A percentile compares a stretch with the other conserved stretches of the same genome.
Evolutionary conservation across 2,797 vertebrate genomes (phyloP).

Genomic region (Graptemys geographica): DNA sequence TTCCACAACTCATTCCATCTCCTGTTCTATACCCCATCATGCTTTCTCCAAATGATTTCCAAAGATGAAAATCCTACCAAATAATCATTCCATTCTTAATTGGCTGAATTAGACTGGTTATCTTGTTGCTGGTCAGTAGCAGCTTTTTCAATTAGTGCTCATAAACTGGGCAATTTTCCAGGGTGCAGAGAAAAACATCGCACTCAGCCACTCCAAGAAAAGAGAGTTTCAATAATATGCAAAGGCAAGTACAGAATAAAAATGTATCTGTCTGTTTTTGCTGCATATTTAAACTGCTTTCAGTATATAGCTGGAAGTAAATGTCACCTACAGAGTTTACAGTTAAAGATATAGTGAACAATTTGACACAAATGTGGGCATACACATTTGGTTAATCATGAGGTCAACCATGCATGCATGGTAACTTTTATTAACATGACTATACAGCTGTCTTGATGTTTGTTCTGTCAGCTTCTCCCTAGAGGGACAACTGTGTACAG

Average conservation of each 20-base stretch:
- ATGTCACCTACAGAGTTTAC: accelerated
- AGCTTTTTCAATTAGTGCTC: background rate
- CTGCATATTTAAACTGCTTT: accelerated
- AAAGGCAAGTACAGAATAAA: background rate
- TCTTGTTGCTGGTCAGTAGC: background rate
- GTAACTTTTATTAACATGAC: background rate
- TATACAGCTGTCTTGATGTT: too few species aligned
- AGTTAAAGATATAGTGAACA: background rate
- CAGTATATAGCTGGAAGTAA: background rate
- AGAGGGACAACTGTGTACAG: too few species aligned
- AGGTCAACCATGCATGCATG: background rate
- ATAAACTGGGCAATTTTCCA: background rate
- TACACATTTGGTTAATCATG: accelerated
- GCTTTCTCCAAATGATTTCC: background rate
- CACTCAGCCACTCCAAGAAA: accelerated
- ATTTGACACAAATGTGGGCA: background rate
- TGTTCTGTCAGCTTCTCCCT: too few species aligned
- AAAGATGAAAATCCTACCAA: background rate
- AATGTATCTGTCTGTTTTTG: background rate
- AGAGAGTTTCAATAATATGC: background rate
- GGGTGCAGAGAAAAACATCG: accelerated
- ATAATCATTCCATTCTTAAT: background rate
- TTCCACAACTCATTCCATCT: background rate
- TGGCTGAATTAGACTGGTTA: background rate
- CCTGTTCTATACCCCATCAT: background rate